Evolutionary conservation across 1,140 invertebrate genomes (phyloP), one percentile per base, ranked within the genome.

Genomic region (Penaeus chinensis): DNA sequence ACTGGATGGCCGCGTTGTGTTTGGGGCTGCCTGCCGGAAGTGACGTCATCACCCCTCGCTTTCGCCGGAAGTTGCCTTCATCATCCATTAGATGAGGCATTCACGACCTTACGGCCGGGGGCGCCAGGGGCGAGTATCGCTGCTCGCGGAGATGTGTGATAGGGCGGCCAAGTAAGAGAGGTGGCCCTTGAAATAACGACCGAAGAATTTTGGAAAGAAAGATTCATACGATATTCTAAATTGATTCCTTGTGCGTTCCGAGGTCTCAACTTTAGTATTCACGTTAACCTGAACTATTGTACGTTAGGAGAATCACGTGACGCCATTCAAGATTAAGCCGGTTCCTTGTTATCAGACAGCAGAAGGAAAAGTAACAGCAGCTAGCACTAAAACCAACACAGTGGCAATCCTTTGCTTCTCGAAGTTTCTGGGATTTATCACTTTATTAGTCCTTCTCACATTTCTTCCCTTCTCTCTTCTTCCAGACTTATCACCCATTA

Each of bases 21-120:
- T 85, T 85, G 76, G 84, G 76, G 61, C 76, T 42, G 84, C 32
- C 84, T 66, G 76, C n/a, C 84, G 84, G 84, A 85, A 79, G 84
- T 85, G 84, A 85, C 84, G 84, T 85, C 84, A 85, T 62, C 76
- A 77, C 82, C 84, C 84, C 84, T 85, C 84, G 84, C 84, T 85
- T 62, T 63, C 76, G 76, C 84, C 84, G 84, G 84, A 85, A 85
- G 84, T 79, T 69, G 76, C 84, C 84, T 66, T 63, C 84, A 85
- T 85, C 84, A 79, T 47, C 62, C 61, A 37, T 37, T 42, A 65
- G 76, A 79, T 79, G 66, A 47, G 76, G 76, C 77, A 79, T 85
- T 85, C 42, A 65, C n/a, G 61, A 24, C 84, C 84, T 65, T 79
- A 22, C 16, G 24, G 32, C 24, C 22, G 22, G 60, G 37, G 22